phyloP scores from a whole-genome alignment of 2,797 vertebrate species.

The Synanceia verrucosa region DNA sequence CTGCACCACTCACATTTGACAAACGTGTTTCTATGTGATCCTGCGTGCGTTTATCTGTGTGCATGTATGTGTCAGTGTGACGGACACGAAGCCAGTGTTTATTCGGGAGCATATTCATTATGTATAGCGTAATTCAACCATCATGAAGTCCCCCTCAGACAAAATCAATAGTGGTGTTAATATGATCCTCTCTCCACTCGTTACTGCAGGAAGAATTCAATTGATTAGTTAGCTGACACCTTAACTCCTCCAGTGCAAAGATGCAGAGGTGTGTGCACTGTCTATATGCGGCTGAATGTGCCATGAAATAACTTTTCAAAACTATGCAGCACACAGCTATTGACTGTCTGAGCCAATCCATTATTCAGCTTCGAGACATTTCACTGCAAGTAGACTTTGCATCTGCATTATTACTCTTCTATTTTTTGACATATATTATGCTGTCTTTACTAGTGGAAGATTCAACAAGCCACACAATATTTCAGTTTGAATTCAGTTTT shows the following conservation, averaged over 20 bases:
- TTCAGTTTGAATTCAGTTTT: background rate
- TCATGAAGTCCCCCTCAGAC: conserved; percentile 65
- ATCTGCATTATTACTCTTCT: background rate
- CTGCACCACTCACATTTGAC: conserved; percentile 62
- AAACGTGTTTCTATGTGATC: conserved; percentile 45
- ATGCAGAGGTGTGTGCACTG: background rate
- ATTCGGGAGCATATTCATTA: conserved; percentile 68
- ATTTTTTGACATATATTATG: background rate
- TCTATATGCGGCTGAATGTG: background rate
- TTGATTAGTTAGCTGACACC: conserved; percentile 74
- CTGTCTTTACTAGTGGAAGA: background rate
- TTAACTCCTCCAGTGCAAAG: conserved; percentile 34
- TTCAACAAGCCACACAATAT: background rate
- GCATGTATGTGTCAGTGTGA: conserved; percentile 25
- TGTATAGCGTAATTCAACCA: conserved; percentile 66
- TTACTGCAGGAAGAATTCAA: conserved; percentile 72
- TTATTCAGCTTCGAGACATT: conserved; percentile 8
- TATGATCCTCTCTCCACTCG: conserved; percentile 71
- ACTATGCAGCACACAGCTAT: background rate
- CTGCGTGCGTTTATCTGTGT: background rate
- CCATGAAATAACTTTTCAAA: conserved; percentile 34
- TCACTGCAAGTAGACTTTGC: conserved; percentile 7
- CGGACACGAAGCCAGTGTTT: conserved; percentile 50
- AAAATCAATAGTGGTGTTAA: conserved; percentile 75
- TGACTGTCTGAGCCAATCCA: background rate